These are phyloP conservation scores for Drosophila quasianomalipes DNA, from an alignment of 2,888 invertebrate species.

Conservation along the genomic window DNA sequence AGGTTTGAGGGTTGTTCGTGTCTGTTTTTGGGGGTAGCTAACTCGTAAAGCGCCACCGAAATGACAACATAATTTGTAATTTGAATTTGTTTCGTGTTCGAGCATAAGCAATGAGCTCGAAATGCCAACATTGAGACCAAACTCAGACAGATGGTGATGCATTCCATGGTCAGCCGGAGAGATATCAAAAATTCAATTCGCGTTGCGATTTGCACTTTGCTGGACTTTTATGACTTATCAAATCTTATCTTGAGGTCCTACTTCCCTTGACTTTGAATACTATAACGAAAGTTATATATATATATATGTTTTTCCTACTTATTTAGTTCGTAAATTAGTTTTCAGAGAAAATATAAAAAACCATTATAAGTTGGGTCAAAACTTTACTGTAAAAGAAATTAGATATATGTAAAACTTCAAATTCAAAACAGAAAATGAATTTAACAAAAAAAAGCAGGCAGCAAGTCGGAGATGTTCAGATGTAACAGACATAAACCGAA, in stretches of 20 bases:
- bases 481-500: not conserved
- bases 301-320: not conserved
- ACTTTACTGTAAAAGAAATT: not conserved
- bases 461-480: not conserved
- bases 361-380: not conserved
- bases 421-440: not conserved
- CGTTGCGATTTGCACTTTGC: conserved; percentile 25
- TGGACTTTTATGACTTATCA: conserved; percentile 31
- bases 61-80: conserved; percentile 81
- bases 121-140: conserved; percentile 8
- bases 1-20: too few relatives aligned
- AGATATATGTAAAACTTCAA: not conserved
- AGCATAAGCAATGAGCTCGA: conserved; percentile 76
- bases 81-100: conserved; percentile 80
- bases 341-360: not conserved
- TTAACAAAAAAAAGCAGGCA: not conserved
- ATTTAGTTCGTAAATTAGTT: not conserved
- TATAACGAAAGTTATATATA: not conserved
- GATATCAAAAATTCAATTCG: conserved; percentile 57
- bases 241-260: conserved; percentile 5
- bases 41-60: conserved; percentile 70
- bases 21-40: conserved; percentile 18
- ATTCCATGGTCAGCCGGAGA: conserved; percentile 16
- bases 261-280: not conserved
- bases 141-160: conserved; percentile 17